Evolutionary conservation across 2,113 vertebrate genomes (phyloP).

Genomic region (Serinus canaria): DNA sequence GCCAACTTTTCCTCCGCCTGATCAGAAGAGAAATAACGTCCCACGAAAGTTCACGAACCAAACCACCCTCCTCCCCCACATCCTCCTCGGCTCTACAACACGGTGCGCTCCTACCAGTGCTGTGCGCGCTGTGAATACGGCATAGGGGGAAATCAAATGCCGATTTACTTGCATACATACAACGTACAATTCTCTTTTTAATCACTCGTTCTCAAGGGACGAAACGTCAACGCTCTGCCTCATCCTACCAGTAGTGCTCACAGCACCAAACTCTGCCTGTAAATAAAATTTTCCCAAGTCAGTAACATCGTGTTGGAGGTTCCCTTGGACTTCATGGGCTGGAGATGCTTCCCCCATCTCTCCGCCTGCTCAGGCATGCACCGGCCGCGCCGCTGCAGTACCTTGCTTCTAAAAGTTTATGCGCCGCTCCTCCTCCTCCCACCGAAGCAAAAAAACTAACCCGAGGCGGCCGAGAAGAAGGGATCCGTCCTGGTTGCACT

Average conservation of each 20-base stretch:
- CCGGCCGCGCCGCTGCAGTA: background rate
- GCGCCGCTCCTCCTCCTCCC: background rate
- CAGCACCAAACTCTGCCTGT: background rate
- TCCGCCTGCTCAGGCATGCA: background rate
- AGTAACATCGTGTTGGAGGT: background rate
- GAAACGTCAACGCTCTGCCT: background rate
- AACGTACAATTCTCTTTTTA: background rate
- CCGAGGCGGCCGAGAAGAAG: background rate
- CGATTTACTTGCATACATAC: background rate
- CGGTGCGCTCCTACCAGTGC: background rate
- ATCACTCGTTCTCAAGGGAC: background rate
- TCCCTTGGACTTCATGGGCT: background rate
- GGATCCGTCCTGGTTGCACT: background rate
- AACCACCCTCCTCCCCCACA: slow-evolving; percentile 20
- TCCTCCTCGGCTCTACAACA: background rate
- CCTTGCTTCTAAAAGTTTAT: background rate
- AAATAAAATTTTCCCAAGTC: background rate
- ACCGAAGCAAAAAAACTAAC: background rate
- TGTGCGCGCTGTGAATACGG: background rate
- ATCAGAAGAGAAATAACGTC: slow-evolving; percentile 34
- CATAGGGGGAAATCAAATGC: background rate
- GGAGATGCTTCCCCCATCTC: background rate
- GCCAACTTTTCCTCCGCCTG: background rate
- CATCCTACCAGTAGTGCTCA: background rate
- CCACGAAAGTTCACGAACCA: slow-evolving; percentile 43